A percentile compares a stretch with the other conserved stretches of the same genome.
Conservation (phyloP, 2,113 vertebrate species). For the Brevimyrus niger region DNA sequence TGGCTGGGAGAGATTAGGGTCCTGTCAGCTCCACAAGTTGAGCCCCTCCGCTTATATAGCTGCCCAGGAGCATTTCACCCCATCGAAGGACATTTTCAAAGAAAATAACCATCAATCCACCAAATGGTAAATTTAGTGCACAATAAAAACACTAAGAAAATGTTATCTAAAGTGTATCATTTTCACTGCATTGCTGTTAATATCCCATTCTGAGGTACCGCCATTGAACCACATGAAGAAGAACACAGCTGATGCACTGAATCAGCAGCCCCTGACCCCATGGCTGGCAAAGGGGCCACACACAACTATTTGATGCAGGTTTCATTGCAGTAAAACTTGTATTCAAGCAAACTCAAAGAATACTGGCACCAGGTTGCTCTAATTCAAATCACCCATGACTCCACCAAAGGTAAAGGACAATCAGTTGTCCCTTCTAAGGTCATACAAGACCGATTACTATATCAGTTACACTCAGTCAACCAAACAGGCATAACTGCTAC, state of each 20-base stretch:
- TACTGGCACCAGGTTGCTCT: background rate
- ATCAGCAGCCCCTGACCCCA: background rate
- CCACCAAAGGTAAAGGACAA: background rate
- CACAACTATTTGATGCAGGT: background rate
- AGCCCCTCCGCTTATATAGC: background rate
- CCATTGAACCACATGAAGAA: background rate
- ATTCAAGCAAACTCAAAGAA: background rate
- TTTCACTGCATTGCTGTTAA: background rate
- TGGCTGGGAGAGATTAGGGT: background rate
- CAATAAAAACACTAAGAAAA: background rate
- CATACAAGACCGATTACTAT: background rate
- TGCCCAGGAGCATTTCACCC: background rate
- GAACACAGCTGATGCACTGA: background rate
- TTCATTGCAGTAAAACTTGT: background rate
- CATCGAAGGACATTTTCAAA: background rate
- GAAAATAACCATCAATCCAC: background rate
- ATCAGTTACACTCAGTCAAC: too few species aligned
- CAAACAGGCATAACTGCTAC: too few species aligned
- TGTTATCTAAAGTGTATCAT: background rate
- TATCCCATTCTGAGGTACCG: background rate
- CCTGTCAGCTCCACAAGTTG: background rate
- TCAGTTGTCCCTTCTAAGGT: background rate
- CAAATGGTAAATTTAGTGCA: background rate
- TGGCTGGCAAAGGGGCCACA: background rate
- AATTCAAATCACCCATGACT: background rate